Conservation (phyloP, 1,140 invertebrate genomes). For the Atta texana region DNA sequence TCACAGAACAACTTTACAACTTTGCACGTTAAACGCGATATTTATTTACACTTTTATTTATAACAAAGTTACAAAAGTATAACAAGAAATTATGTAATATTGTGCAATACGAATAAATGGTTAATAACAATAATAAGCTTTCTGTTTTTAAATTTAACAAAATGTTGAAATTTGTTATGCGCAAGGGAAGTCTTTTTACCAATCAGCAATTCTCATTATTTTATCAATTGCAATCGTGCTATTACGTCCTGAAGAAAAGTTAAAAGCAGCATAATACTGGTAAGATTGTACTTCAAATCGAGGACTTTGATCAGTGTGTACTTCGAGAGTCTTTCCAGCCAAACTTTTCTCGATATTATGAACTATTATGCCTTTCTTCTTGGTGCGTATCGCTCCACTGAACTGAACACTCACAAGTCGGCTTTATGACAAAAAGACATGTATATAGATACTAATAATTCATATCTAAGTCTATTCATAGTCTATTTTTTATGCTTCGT, state of each 20-base stretch:
- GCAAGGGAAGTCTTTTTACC: too few species aligned
- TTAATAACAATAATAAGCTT: background rate
- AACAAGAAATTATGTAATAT: background rate
- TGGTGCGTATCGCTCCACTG: background rate
- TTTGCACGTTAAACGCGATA: background rate
- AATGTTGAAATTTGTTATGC: background rate
- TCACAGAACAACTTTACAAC: background rate
- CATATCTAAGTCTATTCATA: slow-evolving; percentile 12
- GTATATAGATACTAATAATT: slow-evolving; percentile 32
- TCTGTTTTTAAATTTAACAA: background rate
- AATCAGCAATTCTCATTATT: slow-evolving; percentile 7
- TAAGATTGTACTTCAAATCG: slow-evolving; percentile 14
- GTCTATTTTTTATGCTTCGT: slow-evolving; percentile 31
- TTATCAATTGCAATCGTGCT: background rate
- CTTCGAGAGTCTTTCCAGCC: background rate
- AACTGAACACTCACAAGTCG: background rate
- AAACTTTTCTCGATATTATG: slow-evolving; percentile 44
- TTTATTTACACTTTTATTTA: background rate
- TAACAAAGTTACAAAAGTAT: background rate
- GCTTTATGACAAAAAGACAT: background rate
- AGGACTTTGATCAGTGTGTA: slow-evolving; percentile 15
- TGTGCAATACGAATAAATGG: background rate
- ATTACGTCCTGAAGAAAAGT: background rate
- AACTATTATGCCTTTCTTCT: slow-evolving; percentile 22
- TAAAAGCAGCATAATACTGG: background rate